These are phyloP conservation scores for Spatulosminthurus flaviceps DNA, from an alignment of 2,888 invertebrate species.

Conservation along the genomic window DNA sequence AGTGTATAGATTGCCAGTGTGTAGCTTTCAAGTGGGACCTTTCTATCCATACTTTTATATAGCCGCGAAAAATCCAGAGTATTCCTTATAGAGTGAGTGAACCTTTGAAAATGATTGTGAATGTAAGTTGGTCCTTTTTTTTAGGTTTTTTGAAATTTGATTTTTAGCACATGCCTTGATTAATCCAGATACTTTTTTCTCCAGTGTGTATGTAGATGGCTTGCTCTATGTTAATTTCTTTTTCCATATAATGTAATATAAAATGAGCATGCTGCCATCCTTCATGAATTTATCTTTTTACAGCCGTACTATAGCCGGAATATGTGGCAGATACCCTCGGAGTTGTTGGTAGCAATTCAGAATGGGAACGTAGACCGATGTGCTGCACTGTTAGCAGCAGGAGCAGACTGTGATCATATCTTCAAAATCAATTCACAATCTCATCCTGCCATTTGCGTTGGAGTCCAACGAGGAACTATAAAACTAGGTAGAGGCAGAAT, in stretches of 20 bases:
- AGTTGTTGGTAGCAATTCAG: slow-evolving; percentile 60
- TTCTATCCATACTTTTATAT: not conserved
- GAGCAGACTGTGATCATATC: slow-evolving; percentile 62
- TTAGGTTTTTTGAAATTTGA: not conserved
- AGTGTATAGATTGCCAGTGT: not conserved
- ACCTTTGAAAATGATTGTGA: slow-evolving; percentile 21
- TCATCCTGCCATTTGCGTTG: slow-evolving; percentile 59
- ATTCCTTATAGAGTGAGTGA: not conserved
- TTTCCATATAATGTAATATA: not conserved
- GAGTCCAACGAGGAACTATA: slow-evolving; percentile 58
- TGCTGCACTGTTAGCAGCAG: slow-evolving; percentile 55
- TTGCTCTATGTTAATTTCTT: no score
- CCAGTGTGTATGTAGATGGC: no score
- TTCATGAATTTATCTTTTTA: not conserved
- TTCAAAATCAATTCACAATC: slow-evolving; percentile 60
- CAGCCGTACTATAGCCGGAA: slow-evolving; percentile 46
- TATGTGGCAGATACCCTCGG: slow-evolving; percentile 58
- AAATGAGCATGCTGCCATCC: not conserved
- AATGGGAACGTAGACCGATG: slow-evolving; percentile 59
- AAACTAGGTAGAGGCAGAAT: slow-evolving; percentile 44
- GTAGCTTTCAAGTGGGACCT: not conserved
- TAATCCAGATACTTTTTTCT: no score
- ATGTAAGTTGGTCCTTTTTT: slow-evolving; percentile 21
- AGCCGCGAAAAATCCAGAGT: not conserved
- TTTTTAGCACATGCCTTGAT: no score